Percentiles rank a stretch among this genome's conserved stretches.
Evolutionary conservation across 1,140 invertebrate species (phyloP).

Genomic region (Drosophila serrata): DNA sequence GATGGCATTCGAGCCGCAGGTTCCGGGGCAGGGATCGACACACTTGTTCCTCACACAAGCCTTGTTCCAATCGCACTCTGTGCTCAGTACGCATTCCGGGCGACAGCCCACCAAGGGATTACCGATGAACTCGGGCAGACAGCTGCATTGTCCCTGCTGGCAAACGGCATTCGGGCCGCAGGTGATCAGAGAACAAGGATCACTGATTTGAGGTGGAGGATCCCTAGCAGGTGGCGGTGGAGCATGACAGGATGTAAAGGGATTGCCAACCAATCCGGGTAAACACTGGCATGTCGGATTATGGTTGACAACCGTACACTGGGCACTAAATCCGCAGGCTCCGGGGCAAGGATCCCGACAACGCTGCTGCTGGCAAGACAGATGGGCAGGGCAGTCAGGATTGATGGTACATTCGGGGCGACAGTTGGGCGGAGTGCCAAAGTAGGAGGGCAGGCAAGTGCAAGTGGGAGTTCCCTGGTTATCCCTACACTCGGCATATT

Average conservation of each 20-base stretch:
- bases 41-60: constrained; percentile 91
- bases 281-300: constrained; percentile 89
- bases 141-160: constrained; percentile 86
- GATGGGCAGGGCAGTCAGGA: constrained; percentile 90
- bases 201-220: constrained; percentile 20
- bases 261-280: constrained; percentile 86
- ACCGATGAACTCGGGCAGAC: constrained; percentile 89
- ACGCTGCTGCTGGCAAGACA: constrained; percentile 91
- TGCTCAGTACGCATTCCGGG: constrained; percentile 93
- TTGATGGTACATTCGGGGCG: constrained; percentile 91
- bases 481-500: constrained; percentile 85
- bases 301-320: constrained; percentile 88
- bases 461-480: constrained; percentile 89
- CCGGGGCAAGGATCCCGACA: constrained; percentile 93
- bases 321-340: constrained; percentile 92
- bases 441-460: constrained; percentile 89
- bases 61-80: constrained; percentile 91
- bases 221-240: constrained; percentile 65
- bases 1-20: constrained; percentile 90
- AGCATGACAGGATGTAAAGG: constrained; percentile 85
- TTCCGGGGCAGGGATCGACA: constrained; percentile 90
- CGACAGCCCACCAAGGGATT: constrained; percentile 89
- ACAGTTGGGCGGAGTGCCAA: constrained; percentile 91
- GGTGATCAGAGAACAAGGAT: constrained; percentile 88
- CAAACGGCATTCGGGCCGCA: constrained; percentile 90